Conservation (phyloP, 2,888 invertebrate genomes). For the Camponotus fellah region DNA sequence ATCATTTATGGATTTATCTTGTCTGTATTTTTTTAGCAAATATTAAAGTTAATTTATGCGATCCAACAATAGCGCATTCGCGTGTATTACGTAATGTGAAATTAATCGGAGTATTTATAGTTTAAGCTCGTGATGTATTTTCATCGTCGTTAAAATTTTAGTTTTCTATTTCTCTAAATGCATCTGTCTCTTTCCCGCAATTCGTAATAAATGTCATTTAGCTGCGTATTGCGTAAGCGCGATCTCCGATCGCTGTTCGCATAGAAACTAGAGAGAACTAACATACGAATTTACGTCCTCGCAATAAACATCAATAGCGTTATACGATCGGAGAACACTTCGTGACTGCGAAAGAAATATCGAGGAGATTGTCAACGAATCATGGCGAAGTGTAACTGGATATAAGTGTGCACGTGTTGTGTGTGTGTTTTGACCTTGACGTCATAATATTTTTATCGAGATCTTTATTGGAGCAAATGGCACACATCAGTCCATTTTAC, state of each 20-base stretch:
- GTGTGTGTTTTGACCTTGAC: conserved; percentile 25
- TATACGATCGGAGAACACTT: background rate
- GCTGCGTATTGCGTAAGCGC: background rate
- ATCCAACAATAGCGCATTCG: background rate
- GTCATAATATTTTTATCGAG: conserved; percentile 40
- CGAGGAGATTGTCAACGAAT: background rate
- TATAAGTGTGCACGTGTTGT: background rate
- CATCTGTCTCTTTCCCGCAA: background rate
- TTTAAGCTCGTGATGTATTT: background rate
- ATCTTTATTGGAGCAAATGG: conserved; percentile 54
- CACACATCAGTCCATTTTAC: conserved; percentile 4
- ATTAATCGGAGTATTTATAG: background rate
- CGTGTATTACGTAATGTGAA: too few relatives aligned
- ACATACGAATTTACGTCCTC: conserved; percentile 1
- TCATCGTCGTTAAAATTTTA: background rate
- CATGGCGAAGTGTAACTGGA: conserved; percentile 23
- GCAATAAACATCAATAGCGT: background rate
- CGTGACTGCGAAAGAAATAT: background rate
- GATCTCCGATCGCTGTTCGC: background rate
- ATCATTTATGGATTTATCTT: background rate
- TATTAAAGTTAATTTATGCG: background rate
- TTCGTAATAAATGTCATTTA: background rate
- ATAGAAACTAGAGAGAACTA: background rate
- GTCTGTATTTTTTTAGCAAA: background rate
- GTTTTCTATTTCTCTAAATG: background rate